These are phyloP conservation scores for Lepilemur ruficaudatus DNA, from an alignment of 2,797 vertebrate species.

Conservation along the genomic window DNA sequence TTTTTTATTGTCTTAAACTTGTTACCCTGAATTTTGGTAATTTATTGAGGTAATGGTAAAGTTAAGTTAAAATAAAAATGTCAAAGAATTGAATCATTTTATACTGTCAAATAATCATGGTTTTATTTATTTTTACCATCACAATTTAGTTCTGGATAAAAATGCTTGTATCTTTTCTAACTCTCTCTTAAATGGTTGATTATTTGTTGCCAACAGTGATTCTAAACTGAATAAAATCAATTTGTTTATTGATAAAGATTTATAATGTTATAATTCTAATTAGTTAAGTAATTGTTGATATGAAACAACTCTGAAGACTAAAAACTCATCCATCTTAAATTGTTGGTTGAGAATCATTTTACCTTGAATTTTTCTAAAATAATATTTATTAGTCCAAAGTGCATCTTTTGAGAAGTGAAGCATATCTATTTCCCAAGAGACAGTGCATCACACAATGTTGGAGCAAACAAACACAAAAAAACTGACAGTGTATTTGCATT, in stretches of 20 bases:
- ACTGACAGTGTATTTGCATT: slow-evolving; percentile 34
- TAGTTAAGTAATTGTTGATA: neutral
- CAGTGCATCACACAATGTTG: neutral
- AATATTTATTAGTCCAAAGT: neutral
- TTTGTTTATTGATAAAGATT: neutral
- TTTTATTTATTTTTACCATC: neutral
- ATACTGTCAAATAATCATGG: neutral
- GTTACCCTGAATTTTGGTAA: neutral
- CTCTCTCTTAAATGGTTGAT: neutral
- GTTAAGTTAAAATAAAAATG: neutral
- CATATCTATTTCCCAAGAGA: slow-evolving; percentile 19
- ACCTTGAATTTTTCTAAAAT: slow-evolving; percentile 9
- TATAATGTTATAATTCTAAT: neutral
- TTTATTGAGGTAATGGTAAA: neutral
- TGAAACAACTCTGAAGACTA: neutral
- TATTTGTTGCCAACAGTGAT: neutral
- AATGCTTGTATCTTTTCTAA: neutral
- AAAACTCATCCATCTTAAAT: neutral
- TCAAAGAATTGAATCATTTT: neutral
- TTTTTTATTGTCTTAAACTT: neutral
- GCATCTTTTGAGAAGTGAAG: slow-evolving; percentile 33
- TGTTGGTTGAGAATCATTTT: neutral
- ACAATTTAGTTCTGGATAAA: neutral
- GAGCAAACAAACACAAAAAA: slow-evolving; percentile 23
- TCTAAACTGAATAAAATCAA: neutral